Evolutionary conservation across 2,797 vertebrate genomes (phyloP).

Genomic region (Thripadectes ignobilis): DNA sequence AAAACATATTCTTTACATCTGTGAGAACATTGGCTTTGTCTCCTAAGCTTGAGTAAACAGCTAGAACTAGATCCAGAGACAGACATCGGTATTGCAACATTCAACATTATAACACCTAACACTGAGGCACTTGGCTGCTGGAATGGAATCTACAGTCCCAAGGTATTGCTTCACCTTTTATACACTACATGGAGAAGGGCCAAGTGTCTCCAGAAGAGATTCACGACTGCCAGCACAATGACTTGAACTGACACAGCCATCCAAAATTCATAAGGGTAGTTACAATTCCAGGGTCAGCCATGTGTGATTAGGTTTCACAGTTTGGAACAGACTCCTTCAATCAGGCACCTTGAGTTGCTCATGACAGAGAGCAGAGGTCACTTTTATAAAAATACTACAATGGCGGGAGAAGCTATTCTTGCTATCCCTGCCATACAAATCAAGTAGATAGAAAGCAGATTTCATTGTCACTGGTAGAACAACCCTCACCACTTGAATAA

Average conservation of each 20-base stretch:
- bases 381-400: background rate
- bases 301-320: background rate
- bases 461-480: background rate
- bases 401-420: background rate
- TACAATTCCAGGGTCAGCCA: background rate
- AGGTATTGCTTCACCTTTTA: conserved; percentile 12
- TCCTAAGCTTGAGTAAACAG: conserved; percentile 23
- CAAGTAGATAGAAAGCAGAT: background rate
- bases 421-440: background rate
- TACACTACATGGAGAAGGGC: background rate
- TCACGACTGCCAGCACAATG: background rate
- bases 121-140: background rate
- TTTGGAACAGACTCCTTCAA: background rate
- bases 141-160: background rate
- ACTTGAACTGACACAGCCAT: background rate
- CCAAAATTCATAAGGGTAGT: background rate
- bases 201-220: background rate
- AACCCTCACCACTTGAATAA: background rate
- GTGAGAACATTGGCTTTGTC: background rate
- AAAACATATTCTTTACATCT: conserved; percentile 34
- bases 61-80: background rate
- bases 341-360: background rate
- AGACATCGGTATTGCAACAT: background rate
- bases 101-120: conserved; percentile 13
- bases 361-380: background rate